Percentiles rank a stretch among this genome's conserved stretches.
phyloP scores from a whole-genome alignment of 2,113 vertebrate species.

The Dryoscopus gambensis region DNA sequence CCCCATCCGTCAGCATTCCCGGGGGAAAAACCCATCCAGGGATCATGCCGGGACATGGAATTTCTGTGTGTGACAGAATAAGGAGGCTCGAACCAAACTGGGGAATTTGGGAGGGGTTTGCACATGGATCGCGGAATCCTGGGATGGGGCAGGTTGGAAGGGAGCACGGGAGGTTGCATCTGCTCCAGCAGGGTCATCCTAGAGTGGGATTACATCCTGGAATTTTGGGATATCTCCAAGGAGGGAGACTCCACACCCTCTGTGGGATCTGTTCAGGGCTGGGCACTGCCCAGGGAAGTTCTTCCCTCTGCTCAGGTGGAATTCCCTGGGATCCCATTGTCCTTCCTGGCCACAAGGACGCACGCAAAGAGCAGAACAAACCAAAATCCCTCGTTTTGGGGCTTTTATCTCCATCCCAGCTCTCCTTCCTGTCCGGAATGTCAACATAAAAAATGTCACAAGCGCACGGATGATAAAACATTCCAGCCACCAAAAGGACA shows the following conservation, averaged over 20 bases:
- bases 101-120: not conserved
- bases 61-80: not conserved
- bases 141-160: not conserved
- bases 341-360: not conserved
- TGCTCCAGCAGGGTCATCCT: not conserved
- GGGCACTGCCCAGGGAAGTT: not conserved
- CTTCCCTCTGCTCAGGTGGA: not conserved
- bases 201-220: not conserved
- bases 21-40: not conserved
- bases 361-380: not conserved
- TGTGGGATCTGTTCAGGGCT: not conserved
- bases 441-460: not conserved
- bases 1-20: not conserved
- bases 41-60: not conserved
- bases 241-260: no score
- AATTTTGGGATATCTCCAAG: not conserved
- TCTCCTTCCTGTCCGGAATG: not conserved
- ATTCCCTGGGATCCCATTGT: not conserved
- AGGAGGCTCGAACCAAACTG: not conserved
- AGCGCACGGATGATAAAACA: fast-evolving
- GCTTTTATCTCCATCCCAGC: not conserved
- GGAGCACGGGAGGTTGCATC: no score
- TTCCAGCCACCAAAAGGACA: not conserved
- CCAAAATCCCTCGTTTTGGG: not conserved
- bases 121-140: fast-evolving